Percentiles rank a stretch among this genome's conserved stretches.
phyloP scores from a whole-genome alignment of 2,888 invertebrate species.

The Yponomeuta evonymella region DNA sequence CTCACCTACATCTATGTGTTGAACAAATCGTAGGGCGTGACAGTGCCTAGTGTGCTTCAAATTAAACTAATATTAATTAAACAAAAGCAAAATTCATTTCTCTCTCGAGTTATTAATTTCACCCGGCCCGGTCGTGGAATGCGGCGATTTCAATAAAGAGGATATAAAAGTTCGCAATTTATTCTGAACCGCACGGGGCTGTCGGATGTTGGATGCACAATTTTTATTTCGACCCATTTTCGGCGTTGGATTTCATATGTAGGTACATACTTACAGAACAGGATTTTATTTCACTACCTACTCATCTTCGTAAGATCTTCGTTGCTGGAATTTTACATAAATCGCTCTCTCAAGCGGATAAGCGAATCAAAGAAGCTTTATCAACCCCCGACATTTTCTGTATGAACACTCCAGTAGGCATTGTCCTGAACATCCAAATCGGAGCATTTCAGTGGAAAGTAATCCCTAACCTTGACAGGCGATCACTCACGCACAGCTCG shows the following conservation, averaged over 20 bases:
- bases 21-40: slow-evolving; percentile 3
- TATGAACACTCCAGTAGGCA: neutral
- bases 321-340: neutral
- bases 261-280: too few relatives aligned
- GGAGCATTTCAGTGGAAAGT: neutral
- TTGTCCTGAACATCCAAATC: neutral
- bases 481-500: neutral
- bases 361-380: neutral
- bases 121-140: neutral
- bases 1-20: neutral
- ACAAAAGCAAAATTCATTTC: slow-evolving; percentile 24
- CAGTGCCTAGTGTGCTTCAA: slow-evolving; percentile 15
- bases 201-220: neutral
- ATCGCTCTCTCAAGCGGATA: neutral
- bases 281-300: neutral
- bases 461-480: neutral
- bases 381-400: neutral
- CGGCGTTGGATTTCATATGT: neutral
- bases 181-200: neutral
- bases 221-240: neutral
- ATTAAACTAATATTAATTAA: slow-evolving; percentile 25
- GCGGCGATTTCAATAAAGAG: slow-evolving; percentile 9
- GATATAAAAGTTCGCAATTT: neutral
- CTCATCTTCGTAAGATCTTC: neutral
- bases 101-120: slow-evolving; percentile 19